Evolutionary conservation across 1,140 invertebrate species (phyloP).

Genomic region (Asbolus verrucosus): DNA sequence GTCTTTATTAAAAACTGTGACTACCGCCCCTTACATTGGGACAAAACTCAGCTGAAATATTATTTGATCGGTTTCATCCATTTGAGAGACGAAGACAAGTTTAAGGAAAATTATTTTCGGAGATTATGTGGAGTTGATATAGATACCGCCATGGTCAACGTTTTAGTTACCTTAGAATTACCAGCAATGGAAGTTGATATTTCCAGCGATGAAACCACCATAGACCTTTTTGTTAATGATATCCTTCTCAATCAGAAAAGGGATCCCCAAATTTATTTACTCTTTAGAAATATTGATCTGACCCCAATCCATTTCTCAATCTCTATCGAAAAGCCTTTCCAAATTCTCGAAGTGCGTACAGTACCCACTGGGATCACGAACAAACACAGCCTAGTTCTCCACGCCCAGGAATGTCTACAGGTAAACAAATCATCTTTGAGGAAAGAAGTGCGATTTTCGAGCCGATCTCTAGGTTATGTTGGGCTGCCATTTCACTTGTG

Average conservation of each 20-base stretch:
- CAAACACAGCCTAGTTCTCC: background rate
- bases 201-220: conserved; percentile 22
- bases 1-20: conserved; percentile 40
- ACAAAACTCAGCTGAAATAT: conserved; percentile 39
- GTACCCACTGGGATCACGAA: conserved; percentile 11
- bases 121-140: conserved; percentile 45
- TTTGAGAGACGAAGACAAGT: conserved; percentile 26
- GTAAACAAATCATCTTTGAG: background rate
- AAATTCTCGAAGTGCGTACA: background rate
- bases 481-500: background rate
- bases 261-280: background rate
- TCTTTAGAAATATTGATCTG: conserved; percentile 6
- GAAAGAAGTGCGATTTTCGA: background rate
- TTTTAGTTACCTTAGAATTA: conserved; percentile 48
- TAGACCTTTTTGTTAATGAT: conserved; percentile 54
- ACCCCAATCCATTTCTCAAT: background rate
- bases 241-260: conserved; percentile 41
- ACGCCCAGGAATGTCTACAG: conserved; percentile 2
- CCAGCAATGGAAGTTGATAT: conserved; percentile 46
- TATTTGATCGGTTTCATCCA: conserved; percentile 50
- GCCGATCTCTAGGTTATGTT: background rate
- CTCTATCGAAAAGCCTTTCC: conserved; percentile 9
- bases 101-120: conserved; percentile 51
- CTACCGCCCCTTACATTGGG: too few relatives aligned
- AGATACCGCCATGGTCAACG: conserved; percentile 42